Evolutionary conservation across 2,888 invertebrate genomes (phyloP).

Genomic region (Thereva unica): DNA sequence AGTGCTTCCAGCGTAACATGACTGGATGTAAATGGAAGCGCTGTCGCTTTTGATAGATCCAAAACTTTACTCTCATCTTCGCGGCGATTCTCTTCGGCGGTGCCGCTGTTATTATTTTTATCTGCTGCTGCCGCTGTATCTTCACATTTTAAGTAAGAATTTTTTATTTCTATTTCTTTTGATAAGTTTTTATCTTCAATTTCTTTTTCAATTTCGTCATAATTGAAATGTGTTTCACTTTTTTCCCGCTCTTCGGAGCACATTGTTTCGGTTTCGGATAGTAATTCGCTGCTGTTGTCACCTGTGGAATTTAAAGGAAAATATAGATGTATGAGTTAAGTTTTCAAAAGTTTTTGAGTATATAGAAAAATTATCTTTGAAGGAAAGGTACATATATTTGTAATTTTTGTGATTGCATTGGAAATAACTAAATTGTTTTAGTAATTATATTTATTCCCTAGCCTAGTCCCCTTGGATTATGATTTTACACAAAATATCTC

Average conservation of each 20-base stretch:
- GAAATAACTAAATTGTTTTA: too few relatives aligned
- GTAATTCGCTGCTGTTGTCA: background rate
- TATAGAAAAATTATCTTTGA: too few relatives aligned
- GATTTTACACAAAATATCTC: too few relatives aligned
- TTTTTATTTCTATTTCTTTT: background rate
- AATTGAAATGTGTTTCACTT: constrained; percentile 4
- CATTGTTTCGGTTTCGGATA: constrained; percentile 15
- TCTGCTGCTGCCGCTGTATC: constrained; percentile 26
- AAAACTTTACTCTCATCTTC: constrained; percentile 49
- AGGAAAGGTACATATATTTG: too few relatives aligned
- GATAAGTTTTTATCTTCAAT: constrained; percentile 3
- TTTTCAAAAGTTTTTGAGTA: too few relatives aligned
- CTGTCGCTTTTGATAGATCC: constrained; percentile 49
- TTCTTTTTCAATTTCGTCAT: constrained; percentile 24
- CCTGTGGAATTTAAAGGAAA: background rate
- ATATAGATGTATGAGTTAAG: background rate
- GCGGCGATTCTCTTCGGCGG: constrained; percentile 8
- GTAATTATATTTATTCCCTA: too few relatives aligned
- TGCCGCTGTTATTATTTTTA: constrained; percentile 29
- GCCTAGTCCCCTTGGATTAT: too few relatives aligned
- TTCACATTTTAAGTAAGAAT: constrained; percentile 8
- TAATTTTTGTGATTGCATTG: too few relatives aligned
- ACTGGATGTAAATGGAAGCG: constrained; percentile 54
- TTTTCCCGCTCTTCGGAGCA: constrained; percentile 26
- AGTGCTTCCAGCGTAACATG: constrained; percentile 91